Evolutionary conservation across 2,113 vertebrate species (phyloP).

Genomic region (Cranoglanis bouderius): DNA sequence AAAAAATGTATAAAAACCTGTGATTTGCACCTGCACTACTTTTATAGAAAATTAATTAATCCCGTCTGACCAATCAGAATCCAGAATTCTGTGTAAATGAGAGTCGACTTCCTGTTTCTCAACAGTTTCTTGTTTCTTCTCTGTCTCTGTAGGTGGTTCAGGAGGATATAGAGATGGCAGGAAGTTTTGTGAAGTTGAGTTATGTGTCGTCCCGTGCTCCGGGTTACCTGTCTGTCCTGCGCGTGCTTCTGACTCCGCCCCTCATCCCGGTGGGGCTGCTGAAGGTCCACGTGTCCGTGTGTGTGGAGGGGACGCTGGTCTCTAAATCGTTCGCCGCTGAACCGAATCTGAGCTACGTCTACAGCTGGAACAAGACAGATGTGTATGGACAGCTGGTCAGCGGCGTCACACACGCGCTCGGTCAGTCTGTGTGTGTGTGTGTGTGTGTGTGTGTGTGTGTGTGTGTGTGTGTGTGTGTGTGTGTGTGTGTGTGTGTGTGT

Average conservation of each 20-base stretch:
- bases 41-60: background rate
- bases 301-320: conserved; percentile 88
- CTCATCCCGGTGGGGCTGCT: conserved; percentile 81
- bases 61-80: background rate
- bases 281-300: conserved; percentile 89
- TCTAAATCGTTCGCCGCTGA: conserved; percentile 95
- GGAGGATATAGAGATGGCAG: conserved; percentile 90
- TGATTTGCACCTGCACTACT: background rate
- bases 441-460: conserved; percentile 24
- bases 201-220: conserved; percentile 92
- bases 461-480: conserved; percentile 11
- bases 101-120: background rate
- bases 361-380: conserved; percentile 98
- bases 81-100: background rate
- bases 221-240: conserved; percentile 89
- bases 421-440: conserved; percentile 64
- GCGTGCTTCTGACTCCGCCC: conserved; percentile 88
- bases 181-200: conserved; percentile 89
- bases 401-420: conserved; percentile 88
- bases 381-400: conserved; percentile 95
- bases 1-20: background rate
- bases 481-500: conserved; percentile 37
- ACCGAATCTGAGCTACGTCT: conserved; percentile 86
- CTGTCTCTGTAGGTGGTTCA: conserved; percentile 84
- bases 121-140: background rate